Conservation (phyloP, 2,797 vertebrate species). For the Synaphobranchus kaupii region DNA sequence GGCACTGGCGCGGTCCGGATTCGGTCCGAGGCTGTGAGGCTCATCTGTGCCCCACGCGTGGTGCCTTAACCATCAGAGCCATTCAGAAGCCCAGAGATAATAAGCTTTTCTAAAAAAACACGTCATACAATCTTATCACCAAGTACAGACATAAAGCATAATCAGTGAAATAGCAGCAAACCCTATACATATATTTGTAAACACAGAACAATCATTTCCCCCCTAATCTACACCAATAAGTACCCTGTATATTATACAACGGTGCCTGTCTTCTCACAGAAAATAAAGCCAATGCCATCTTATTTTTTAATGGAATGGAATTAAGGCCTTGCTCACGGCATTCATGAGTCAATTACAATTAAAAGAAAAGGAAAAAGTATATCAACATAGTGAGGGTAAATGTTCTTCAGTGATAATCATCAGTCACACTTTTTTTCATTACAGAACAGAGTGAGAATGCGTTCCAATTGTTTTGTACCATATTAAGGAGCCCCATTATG, state of each 20-base stretch:
- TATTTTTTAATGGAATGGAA: neutral
- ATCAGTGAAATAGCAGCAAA: neutral
- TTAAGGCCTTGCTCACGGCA: neutral
- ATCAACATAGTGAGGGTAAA: slow-evolving; percentile 25
- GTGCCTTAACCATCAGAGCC: too few relatives aligned
- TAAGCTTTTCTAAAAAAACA: neutral
- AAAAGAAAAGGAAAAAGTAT: slow-evolving; percentile 8
- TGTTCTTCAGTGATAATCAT: slow-evolving; percentile 14
- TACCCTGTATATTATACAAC: too few relatives aligned
- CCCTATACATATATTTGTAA: neutral
- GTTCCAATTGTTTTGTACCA: slow-evolving; percentile 15
- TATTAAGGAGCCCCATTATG: slow-evolving; percentile 21
- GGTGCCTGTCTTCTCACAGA: neutral
- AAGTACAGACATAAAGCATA: neutral
- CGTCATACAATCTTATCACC: neutral
- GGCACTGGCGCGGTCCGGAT: too few relatives aligned
- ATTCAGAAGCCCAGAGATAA: too few relatives aligned
- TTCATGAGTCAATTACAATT: slow-evolving; percentile 4
- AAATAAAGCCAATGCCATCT: neutral
- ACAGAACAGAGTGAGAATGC: neutral
- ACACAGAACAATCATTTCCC: neutral
- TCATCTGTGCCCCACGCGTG: too few relatives aligned
- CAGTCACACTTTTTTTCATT: slow-evolving; percentile 20
- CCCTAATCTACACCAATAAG: neutral
- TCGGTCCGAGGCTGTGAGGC: too few relatives aligned